Evolutionary conservation across 2,888 invertebrate genomes (phyloP), one percentile per base, ranked within the genome.

Genomic region (Macrosiphum euphorbiae): DNA sequence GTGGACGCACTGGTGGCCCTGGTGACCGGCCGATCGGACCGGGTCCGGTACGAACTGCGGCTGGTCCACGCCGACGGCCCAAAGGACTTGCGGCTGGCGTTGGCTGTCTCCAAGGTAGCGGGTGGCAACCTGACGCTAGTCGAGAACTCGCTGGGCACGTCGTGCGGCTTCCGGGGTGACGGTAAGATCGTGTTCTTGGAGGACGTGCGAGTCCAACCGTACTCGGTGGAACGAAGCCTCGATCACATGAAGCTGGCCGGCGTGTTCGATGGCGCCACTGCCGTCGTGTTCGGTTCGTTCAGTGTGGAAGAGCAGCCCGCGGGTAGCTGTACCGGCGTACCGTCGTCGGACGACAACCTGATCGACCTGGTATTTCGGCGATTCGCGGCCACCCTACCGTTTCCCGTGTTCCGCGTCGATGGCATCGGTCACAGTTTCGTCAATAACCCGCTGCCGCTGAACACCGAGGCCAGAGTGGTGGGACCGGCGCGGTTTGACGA

Each of bases 201-300:
- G 11, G 90, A 90, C 47, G 11, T 78, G 11, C 7, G 20, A 47
- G 67, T 50, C 28, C 4, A 20, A 11, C 67, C 90, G 90, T 90
- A 90, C 67, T 20, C 44, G 10, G 20, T 67, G 67, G 90, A 90
- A 67, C 90, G 67, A 10, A 67, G 47, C 0, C n/a, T 90, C 50
- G 90, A 90, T 26, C 90, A 78, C 50, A 24, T 90, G 67, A 90
- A 67, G 11, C 50, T n/a, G n/a, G 58, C 90, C 3, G 90, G 90
- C 67, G 58, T 50, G 67, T 90, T 90, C n/a, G 67, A 35, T 28
- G 58, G 58, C 13, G 8, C 90, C 20, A 67, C 11, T 11, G 90
- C 90, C 67, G n/a, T 47, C 20, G 47, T 90, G 47, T 90, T 90
- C 24, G 90, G 67, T 50, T 26, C 35, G 90, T 90, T 90, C 47